phyloP scores from a whole-genome alignment of 1,140 invertebrate species.

The Drosophila virilis region DNA sequence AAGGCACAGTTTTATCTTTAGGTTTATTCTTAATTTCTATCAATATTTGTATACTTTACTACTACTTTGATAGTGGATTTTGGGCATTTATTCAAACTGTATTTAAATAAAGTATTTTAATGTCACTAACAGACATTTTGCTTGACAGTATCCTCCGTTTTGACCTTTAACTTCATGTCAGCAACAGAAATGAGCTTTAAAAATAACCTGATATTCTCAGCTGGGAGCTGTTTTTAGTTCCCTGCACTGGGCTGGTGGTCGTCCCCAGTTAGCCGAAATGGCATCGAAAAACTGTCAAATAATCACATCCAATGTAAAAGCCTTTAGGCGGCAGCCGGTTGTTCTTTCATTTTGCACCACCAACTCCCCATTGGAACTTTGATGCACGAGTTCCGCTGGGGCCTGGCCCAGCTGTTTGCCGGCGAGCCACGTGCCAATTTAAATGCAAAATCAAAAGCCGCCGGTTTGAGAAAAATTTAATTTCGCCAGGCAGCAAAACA shows the following conservation, averaged over 20 bases:
- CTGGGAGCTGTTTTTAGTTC: not conserved
- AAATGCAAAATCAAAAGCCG: slow-evolving; percentile 75
- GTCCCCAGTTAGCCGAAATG: slow-evolving; percentile 10
- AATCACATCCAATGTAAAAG: slow-evolving; percentile 37
- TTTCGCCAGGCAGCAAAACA: slow-evolving; percentile 72
- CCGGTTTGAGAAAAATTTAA: slow-evolving; percentile 66
- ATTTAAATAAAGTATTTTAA: not conserved
- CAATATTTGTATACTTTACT: no score
- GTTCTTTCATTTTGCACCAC: slow-evolving; percentile 42
- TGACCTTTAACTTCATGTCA: slow-evolving; percentile 16
- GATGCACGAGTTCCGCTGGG: slow-evolving; percentile 19
- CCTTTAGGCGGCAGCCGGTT: slow-evolving; percentile 39
- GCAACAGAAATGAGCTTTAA: slow-evolving; percentile 10
- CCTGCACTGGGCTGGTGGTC: not conserved
- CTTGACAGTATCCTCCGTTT: not conserved
- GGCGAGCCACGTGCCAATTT: slow-evolving; percentile 74
- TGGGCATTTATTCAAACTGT: no score
- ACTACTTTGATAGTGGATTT: no score
- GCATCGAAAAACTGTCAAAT: slow-evolving; percentile 42
- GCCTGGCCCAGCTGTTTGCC: slow-evolving; percentile 45
- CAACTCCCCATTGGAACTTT: not conserved
- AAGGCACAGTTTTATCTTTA: no score
- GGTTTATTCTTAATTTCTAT: no score
- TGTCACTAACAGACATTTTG: no score
- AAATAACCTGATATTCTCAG: slow-evolving; percentile 6